A percentile compares a stretch with the other conserved stretches of the same genome.
Evolutionary conservation across 2,888 invertebrate genomes (phyloP).

Genomic region (Laothoe populi): DNA sequence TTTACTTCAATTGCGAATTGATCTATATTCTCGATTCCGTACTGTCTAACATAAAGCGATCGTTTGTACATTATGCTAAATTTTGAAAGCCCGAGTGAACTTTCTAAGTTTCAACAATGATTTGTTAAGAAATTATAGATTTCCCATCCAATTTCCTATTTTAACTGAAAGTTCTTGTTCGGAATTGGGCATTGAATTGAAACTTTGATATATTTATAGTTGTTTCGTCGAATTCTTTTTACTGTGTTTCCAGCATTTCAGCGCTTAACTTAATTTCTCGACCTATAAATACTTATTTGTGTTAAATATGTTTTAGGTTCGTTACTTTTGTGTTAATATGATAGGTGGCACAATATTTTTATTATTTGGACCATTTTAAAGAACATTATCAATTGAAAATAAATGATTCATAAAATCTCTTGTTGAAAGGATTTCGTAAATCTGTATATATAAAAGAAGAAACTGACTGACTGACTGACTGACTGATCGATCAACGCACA

Average conservation of each 20-base stretch:
- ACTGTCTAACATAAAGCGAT: conserved; percentile 40
- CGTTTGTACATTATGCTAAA: conserved; percentile 44
- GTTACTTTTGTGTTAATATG: too few species aligned
- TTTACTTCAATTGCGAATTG: conserved; percentile 63
- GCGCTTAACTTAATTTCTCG: neutral
- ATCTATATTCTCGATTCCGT: conserved; percentile 46
- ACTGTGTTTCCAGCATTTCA: neutral
- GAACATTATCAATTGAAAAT: too few species aligned
- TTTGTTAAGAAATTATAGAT: conserved; percentile 30
- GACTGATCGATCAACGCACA: too few species aligned
- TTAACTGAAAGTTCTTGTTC: conserved; percentile 3
- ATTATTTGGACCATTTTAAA: too few species aligned
- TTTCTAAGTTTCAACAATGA: neutral
- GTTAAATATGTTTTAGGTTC: neutral
- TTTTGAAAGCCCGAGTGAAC: neutral
- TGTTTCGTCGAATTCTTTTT: neutral
- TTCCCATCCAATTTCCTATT: conserved; percentile 22
- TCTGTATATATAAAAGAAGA: too few species aligned
- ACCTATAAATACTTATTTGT: neutral
- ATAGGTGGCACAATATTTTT: too few species aligned
- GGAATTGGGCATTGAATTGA: neutral
- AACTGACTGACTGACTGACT: too few species aligned
- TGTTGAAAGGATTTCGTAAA: too few species aligned
- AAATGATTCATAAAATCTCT: too few species aligned
- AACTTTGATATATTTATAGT: neutral